Evolutionary conservation across 2,113 vertebrate genomes (phyloP).

Genomic region (Chelonoidis abingdonii): DNA sequence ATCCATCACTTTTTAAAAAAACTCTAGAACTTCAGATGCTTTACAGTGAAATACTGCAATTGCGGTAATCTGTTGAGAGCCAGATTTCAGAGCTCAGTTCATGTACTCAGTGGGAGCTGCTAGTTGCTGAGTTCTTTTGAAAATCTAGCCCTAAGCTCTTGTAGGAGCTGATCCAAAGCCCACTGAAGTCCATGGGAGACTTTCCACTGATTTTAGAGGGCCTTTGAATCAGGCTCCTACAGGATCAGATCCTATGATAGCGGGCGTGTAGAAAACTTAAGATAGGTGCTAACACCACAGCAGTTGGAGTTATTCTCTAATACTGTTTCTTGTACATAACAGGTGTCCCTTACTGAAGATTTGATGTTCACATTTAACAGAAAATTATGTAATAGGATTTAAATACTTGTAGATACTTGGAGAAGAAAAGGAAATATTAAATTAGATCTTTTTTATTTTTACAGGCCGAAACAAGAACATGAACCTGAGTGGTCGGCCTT

Average conservation of each 20-base stretch:
- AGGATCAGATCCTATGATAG: background rate
- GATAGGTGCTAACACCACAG: background rate
- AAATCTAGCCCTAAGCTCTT: background rate
- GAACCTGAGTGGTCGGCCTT: conserved; percentile 92
- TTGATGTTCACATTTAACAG: background rate
- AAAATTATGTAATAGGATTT: background rate
- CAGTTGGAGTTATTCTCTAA: background rate
- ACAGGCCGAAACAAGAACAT: conserved; percentile 91
- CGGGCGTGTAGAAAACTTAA: background rate
- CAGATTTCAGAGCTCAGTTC: background rate
- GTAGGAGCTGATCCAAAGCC: background rate
- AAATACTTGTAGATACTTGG: background rate
- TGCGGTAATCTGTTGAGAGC: background rate
- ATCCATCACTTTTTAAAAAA: background rate
- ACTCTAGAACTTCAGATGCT: background rate
- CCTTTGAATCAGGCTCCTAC: background rate
- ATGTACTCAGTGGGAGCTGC: background rate
- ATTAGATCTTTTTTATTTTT: conserved; percentile 2
- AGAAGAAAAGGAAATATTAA: background rate
- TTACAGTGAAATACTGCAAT: background rate
- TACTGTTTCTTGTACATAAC: background rate
- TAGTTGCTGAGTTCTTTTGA: background rate
- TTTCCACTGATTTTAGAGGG: background rate
- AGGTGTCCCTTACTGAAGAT: background rate
- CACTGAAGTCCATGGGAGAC: background rate